Conservation (phyloP, 2,888 invertebrate species). For the Drosophila kanekoi region DNA sequence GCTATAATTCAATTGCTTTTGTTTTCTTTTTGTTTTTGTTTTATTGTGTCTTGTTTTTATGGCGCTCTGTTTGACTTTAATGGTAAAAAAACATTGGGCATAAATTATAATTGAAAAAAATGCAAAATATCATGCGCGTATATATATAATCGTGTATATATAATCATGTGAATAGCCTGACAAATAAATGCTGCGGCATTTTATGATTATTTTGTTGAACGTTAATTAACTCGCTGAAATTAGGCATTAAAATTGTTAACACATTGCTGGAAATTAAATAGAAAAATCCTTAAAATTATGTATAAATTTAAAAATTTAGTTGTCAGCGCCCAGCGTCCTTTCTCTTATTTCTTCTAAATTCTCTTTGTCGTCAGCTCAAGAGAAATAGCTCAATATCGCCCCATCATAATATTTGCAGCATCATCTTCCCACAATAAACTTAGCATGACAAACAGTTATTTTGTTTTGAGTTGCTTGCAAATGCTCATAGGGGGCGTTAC, state of each 20-base stretch:
- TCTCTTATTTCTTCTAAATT: too few relatives aligned
- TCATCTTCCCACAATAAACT: slow-evolving; percentile 27
- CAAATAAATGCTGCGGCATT: slow-evolving; percentile 3
- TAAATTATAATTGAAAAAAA: slow-evolving; percentile 44
- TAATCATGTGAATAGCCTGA: slow-evolving; percentile 16
- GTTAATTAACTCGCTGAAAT: slow-evolving; percentile 21
- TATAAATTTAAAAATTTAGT: not conserved
- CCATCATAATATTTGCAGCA: slow-evolving; percentile 6
- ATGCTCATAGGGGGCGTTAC: slow-evolving; percentile 26
- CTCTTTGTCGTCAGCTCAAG: not conserved
- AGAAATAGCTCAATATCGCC: slow-evolving; percentile 1
- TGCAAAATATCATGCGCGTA: slow-evolving; percentile 6
- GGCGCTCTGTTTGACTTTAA: slow-evolving; percentile 37
- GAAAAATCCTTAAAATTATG: not conserved
- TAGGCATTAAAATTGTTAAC: slow-evolving; percentile 22
- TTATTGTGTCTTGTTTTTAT: slow-evolving; percentile 40
- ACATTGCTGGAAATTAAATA: not conserved
- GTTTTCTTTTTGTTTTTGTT: slow-evolving; percentile 7
- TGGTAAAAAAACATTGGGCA: slow-evolving; percentile 29
- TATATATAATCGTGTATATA: not conserved
- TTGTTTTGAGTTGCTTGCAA: slow-evolving; percentile 7
- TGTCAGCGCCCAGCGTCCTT: not conserved
- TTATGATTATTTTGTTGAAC: slow-evolving; percentile 5
- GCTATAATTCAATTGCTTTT: slow-evolving; percentile 43
- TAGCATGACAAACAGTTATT: slow-evolving; percentile 32